Conservation (phyloP, 1,140 invertebrate genomes). For the Drosophila littoralis region DNA sequence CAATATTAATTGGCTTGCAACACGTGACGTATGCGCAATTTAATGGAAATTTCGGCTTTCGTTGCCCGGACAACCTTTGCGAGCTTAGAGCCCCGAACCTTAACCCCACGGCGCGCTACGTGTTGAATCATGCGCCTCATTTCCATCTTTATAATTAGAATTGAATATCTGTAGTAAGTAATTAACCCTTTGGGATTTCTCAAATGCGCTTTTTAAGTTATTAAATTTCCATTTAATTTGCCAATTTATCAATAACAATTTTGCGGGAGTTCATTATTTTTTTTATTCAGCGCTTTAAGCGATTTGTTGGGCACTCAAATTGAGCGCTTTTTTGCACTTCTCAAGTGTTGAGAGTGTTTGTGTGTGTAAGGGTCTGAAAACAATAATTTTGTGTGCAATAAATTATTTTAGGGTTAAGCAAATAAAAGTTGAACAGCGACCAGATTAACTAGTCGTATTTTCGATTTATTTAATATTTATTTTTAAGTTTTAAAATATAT, state of each 20-base stretch:
- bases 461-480: too few species aligned
- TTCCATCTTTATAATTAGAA: constrained; percentile 4
- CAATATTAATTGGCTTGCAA: constrained; percentile 64
- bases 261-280: not conserved
- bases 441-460: too few species aligned
- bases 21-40: constrained; percentile 78
- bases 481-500: too few species aligned
- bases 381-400: too few species aligned
- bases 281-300: too few species aligned
- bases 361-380: too few species aligned
- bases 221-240: constrained; percentile 14
- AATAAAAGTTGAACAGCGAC: too few species aligned
- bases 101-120: not conserved
- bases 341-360: not conserved
- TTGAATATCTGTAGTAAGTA: not conserved
- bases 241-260: not conserved
- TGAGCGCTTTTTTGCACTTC: not conserved
- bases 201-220: not conserved
- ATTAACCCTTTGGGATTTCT: constrained; percentile 10
- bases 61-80: constrained; percentile 1
- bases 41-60: constrained; percentile 9
- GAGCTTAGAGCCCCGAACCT: not conserved
- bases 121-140: not conserved
- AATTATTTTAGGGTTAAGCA: too few species aligned
- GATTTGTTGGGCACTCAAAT: not conserved